phyloP scores from a whole-genome alignment of 2,888 invertebrate genomes.

The Habrosyne pyritoides region DNA sequence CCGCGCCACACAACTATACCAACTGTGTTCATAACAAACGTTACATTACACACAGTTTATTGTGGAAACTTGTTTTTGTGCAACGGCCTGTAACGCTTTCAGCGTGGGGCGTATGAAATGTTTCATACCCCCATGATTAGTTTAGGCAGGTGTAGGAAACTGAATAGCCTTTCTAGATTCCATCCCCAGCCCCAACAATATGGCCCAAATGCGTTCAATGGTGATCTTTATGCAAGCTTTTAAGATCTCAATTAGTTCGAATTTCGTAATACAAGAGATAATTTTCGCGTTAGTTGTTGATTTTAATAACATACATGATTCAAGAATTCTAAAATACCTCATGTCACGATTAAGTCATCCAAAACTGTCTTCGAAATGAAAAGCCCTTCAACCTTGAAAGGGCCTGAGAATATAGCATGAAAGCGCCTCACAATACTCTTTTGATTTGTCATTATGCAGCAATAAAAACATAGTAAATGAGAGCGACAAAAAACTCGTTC shows the following conservation, averaged over 20 bases:
- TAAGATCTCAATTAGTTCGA: no score
- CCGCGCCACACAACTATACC: conserved; percentile 57
- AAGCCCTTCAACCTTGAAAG: conserved; percentile 65
- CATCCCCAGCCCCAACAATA: no score
- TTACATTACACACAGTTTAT: conserved; percentile 40
- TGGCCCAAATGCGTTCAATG: no score
- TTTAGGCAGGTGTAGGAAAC: no score
- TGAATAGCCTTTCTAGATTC: no score
- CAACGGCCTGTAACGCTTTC: not conserved
- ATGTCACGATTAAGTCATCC: conserved; percentile 58
- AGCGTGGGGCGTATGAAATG: conserved; percentile 11
- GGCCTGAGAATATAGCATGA: conserved; percentile 70
- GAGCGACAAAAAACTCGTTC: conserved; percentile 79
- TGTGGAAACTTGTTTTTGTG: conserved; percentile 17
- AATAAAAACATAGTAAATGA: conserved; percentile 83
- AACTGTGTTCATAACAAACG: conserved; percentile 39
- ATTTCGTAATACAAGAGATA: no score
- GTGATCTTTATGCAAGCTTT: no score
- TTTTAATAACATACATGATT: no score
- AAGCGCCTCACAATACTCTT: conserved; percentile 79
- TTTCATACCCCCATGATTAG: conserved; percentile 19
- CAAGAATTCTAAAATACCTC: conserved; percentile 16
- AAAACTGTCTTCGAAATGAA: conserved; percentile 46
- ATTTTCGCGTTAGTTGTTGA: no score
- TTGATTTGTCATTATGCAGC: conserved; percentile 82